Evolutionary conservation across 2,888 invertebrate species (phyloP).

Genomic region (Rhagonycha lutea): DNA sequence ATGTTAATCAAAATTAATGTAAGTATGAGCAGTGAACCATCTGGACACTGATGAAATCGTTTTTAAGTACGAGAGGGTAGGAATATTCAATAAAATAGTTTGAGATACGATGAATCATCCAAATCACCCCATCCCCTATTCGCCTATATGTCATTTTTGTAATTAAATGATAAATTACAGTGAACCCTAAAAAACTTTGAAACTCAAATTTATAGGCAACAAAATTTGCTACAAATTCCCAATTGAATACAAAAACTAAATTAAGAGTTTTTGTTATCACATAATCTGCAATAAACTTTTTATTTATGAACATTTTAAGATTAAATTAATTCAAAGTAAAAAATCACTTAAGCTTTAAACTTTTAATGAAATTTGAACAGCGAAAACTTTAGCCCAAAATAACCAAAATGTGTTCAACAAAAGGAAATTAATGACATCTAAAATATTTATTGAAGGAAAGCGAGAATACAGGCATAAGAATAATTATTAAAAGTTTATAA

Average conservation of each 20-base stretch:
- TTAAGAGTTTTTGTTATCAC: neutral
- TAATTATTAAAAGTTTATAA: neutral
- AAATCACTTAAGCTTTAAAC: neutral
- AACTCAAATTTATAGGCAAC: neutral
- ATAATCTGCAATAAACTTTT: neutral
- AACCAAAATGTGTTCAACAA: neutral
- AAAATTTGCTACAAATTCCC: neutral
- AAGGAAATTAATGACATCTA: neutral
- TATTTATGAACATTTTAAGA: no score
- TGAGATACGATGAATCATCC: slow-evolving; percentile 10
- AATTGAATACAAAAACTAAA: neutral
- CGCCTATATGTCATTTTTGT: slow-evolving; percentile 17
- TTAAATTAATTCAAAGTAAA: no score
- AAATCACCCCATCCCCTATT: slow-evolving; percentile 11
- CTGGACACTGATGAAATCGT: slow-evolving; percentile 6
- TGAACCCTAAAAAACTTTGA: neutral
- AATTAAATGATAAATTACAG: slow-evolving; percentile 19
- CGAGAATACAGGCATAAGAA: neutral
- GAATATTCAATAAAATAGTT: slow-evolving; percentile 5
- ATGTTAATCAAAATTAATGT: neutral
- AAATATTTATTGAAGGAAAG: neutral
- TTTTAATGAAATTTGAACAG: neutral
- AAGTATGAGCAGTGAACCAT: neutral
- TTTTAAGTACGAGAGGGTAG: slow-evolving; percentile 7
- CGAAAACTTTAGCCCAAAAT: neutral